Evolutionary conservation across 2,113 vertebrate genomes (phyloP).

Genomic region (Elaphurus davidianus): DNA sequence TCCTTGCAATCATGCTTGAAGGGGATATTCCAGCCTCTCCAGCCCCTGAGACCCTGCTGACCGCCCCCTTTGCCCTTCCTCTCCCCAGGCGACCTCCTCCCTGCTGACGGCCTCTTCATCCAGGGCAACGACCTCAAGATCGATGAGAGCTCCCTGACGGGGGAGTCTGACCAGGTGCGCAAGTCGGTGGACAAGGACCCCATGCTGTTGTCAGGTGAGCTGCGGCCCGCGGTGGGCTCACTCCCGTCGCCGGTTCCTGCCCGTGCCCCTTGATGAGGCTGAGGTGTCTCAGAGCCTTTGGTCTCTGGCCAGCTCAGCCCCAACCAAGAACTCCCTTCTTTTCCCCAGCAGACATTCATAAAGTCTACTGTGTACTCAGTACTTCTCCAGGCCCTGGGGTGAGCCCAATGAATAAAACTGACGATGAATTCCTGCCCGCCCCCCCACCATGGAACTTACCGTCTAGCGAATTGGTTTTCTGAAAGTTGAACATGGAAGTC

Average conservation of each 20-base stretch:
- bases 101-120: slow-evolving; percentile 95
- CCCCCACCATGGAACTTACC: fast-evolving
- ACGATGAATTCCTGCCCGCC: neutral
- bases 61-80: neutral
- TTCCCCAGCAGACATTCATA: neutral
- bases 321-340: neutral
- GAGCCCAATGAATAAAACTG: fast-evolving
- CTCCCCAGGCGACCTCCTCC: slow-evolving; percentile 93
- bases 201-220: slow-evolving; percentile 96
- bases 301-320: neutral
- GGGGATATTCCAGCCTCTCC: neutral
- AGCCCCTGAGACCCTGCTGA: neutral
- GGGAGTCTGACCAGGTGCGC: slow-evolving; percentile 98
- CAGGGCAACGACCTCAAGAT: slow-evolving; percentile 99
- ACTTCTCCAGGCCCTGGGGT: neutral
- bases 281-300: neutral
- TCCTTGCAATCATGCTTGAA: too few species aligned
- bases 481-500: neutral
- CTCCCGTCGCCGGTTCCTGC: neutral
- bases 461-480: neutral
- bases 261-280: neutral
- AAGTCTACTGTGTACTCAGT: neutral
- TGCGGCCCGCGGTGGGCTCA: fast-evolving
- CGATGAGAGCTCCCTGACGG: slow-evolving; percentile 97
- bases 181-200: slow-evolving; percentile 96